Percentiles rank a stretch among this genome's conserved stretches.
Conservation (phyloP, 2,797 vertebrate species). For the Hirundo rustica region DNA sequence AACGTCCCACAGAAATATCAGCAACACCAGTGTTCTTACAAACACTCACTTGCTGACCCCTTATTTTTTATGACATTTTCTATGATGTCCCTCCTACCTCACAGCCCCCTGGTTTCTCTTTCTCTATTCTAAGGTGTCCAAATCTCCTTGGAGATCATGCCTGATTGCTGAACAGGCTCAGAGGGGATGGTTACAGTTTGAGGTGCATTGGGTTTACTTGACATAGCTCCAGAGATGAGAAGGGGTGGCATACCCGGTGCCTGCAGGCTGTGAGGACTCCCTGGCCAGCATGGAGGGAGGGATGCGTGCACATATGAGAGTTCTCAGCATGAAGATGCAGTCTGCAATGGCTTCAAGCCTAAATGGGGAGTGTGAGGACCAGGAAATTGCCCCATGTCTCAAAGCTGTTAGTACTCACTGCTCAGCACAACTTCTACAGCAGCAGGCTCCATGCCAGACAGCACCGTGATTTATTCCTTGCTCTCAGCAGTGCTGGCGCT, state of each 20-base stretch:
- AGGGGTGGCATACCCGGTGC: accelerated
- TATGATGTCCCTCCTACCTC: accelerated
- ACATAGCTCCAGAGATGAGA: neutral
- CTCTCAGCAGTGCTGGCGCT: neutral
- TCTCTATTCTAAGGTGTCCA: neutral
- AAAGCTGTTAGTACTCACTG: neutral
- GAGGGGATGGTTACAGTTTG: neutral
- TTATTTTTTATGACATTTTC: neutral
- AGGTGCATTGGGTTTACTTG: neutral
- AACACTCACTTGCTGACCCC: neutral
- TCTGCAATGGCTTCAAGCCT: neutral
- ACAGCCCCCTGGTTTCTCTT: accelerated
- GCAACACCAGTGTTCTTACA: neutral
- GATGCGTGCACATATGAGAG: neutral
- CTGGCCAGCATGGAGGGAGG: accelerated
- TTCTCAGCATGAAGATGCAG: neutral
- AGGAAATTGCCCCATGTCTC: neutral
- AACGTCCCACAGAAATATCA: neutral
- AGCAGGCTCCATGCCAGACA: neutral
- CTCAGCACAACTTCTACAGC: neutral
- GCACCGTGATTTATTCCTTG: neutral
- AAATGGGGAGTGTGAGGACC: neutral
- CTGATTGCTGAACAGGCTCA: neutral
- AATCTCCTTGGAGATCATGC: neutral
- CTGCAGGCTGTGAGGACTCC: neutral